Evolutionary conservation across 1,140 invertebrate species (phyloP).

Genomic region (Octopus bimaculoides): DNA sequence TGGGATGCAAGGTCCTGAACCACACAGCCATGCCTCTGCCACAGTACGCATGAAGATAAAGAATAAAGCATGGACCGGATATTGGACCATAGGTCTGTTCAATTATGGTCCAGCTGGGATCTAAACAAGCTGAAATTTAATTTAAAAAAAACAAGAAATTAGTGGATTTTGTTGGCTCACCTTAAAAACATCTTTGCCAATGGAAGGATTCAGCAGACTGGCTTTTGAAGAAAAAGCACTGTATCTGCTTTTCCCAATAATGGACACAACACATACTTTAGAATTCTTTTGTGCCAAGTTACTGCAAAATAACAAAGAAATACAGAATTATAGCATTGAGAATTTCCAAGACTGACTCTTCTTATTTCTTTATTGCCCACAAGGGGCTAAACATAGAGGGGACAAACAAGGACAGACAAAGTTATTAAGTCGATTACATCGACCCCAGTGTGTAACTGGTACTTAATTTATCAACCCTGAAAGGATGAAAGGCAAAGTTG

Average conservation of each 20-base stretch:
- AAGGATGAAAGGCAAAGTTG: too few species aligned
- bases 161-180: conserved; percentile 26
- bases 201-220: conserved; percentile 60
- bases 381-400: too few species aligned
- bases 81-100: neutral
- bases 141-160: conserved; percentile 15
- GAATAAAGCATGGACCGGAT: neutral
- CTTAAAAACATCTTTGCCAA: conserved; percentile 60
- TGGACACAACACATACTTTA: conserved; percentile 65
- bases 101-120: conserved; percentile 48
- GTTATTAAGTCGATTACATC: too few species aligned
- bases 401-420: too few species aligned
- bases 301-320: conserved; percentile 23
- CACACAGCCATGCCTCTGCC: too few species aligned
- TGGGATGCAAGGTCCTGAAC: too few species aligned
- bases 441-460: too few species aligned
- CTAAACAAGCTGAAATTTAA: conserved; percentile 45
- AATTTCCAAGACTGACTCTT: too few species aligned
- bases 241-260: conserved; percentile 68
- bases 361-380: too few species aligned
- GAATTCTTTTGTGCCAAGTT: conserved; percentile 30
- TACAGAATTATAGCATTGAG: neutral
- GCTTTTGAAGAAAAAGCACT: conserved; percentile 65
- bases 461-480: too few species aligned
- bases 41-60: neutral